phyloP scores from a whole-genome alignment of 2,113 vertebrate species.

The Gymnobelideus leadbeateri region DNA sequence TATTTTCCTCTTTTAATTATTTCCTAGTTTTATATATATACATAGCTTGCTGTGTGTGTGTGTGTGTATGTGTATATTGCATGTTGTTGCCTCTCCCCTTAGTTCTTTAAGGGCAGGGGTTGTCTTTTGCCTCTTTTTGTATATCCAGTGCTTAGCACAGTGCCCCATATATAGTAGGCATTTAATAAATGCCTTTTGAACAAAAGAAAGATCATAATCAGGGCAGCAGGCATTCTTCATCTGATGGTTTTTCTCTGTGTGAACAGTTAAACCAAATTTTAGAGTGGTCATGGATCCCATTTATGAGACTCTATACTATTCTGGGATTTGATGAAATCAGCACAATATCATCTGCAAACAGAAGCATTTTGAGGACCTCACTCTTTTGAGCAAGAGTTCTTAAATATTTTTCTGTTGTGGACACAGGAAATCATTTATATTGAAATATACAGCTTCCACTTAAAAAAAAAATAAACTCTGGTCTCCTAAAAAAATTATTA shows the following conservation, averaged over 20 bases:
- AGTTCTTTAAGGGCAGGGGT: neutral
- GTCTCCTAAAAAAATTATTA: no score
- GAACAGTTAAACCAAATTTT: neutral
- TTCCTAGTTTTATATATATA: neutral
- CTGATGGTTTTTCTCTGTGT: neutral
- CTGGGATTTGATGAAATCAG: neutral
- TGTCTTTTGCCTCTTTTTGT: neutral
- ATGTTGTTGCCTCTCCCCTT: neutral
- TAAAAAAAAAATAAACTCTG: no score
- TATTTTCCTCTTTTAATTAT: neutral
- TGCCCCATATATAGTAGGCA: neutral
- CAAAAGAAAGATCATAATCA: neutral
- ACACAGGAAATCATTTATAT: neutral
- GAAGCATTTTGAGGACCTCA: neutral
- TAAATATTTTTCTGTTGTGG: neutral
- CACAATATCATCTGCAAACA: neutral
- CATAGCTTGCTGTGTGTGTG: neutral
- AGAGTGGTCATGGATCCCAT: neutral
- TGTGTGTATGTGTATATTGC: neutral
- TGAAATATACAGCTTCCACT: neutral
- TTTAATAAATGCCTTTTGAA: neutral
- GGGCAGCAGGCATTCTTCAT: neutral
- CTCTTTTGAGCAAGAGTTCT: neutral
- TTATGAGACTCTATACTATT: neutral
- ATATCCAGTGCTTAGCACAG: neutral